These are phyloP conservation scores for Diploptera punctata DNA, from an alignment of 2,888 invertebrate genomes.

Conservation along the genomic window DNA sequence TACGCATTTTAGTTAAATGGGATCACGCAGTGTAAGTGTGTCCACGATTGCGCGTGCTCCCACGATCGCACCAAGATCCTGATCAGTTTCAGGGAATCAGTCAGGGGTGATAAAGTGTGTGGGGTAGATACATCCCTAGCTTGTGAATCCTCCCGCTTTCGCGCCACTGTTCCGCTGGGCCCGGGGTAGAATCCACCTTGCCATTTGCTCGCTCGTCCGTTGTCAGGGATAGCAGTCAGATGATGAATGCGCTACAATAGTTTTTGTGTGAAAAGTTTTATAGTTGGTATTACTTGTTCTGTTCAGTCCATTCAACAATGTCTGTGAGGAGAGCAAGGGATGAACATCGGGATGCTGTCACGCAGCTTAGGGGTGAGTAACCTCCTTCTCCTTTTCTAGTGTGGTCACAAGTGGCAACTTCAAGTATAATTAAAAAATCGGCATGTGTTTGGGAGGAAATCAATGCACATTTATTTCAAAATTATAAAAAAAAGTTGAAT, in stretches of 20 bases:
- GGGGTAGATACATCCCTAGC: background rate
- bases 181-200: background rate
- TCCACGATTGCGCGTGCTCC: background rate
- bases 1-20: background rate
- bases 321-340: background rate
- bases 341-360: background rate
- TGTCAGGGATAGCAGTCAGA: no score
- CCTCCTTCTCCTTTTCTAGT: background rate
- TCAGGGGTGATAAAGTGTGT: background rate
- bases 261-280: no score
- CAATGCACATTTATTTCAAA: no score
- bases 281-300: no score
- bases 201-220: no score
- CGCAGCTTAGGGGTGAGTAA: slow-evolving; percentile 3
- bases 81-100: background rate
- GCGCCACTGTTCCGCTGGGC: background rate
- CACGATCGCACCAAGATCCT: background rate
- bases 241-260: no score
- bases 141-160: no score
- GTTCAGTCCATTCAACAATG: background rate
- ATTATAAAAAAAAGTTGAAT: no score
- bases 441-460: no score
- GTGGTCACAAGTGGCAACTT: no score
- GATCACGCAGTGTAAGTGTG: background rate
- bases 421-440: no score